Percentiles rank a stretch among this genome's conserved stretches.
These are phyloP conservation scores for Hemibagrus guttatus DNA, from an alignment of 2,797 vertebrate genomes.

Conservation along the genomic window DNA sequence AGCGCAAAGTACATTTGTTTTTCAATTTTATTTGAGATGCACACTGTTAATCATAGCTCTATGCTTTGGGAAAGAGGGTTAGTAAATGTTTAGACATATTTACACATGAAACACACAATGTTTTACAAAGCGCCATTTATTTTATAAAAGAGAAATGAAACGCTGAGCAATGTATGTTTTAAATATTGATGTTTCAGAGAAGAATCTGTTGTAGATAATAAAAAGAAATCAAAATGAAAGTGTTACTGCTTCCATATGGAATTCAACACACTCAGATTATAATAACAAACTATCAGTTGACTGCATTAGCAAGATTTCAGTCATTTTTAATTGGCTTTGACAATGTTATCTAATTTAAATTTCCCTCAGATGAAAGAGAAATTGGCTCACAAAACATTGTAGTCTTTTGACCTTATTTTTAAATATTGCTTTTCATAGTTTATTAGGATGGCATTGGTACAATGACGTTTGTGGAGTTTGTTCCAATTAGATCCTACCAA, in stretches of 20 bases:
- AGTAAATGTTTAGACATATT: background rate
- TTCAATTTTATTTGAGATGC: background rate
- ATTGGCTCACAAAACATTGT: background rate
- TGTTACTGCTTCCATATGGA: background rate
- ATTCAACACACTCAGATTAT: background rate
- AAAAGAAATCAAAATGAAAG: background rate
- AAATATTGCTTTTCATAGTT: background rate
- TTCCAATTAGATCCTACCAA: background rate
- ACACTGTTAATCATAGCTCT: background rate
- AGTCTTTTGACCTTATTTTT: background rate
- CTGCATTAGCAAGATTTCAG: background rate
- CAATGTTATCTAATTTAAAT: background rate
- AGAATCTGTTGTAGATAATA: background rate
- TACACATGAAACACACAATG: background rate
- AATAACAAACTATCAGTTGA: background rate
- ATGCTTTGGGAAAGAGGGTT: background rate
- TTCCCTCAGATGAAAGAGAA: background rate
- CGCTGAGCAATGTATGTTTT: background rate
- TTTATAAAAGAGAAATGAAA: background rate
- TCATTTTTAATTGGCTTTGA: background rate
- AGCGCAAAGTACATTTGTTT: background rate
- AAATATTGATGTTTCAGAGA: constrained; percentile 1
- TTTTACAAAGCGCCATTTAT: background rate
- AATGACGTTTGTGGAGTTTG: background rate
- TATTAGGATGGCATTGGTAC: background rate